Conservation (phyloP, 1,140 invertebrate genomes). For the Plodia interpunctella region DNA sequence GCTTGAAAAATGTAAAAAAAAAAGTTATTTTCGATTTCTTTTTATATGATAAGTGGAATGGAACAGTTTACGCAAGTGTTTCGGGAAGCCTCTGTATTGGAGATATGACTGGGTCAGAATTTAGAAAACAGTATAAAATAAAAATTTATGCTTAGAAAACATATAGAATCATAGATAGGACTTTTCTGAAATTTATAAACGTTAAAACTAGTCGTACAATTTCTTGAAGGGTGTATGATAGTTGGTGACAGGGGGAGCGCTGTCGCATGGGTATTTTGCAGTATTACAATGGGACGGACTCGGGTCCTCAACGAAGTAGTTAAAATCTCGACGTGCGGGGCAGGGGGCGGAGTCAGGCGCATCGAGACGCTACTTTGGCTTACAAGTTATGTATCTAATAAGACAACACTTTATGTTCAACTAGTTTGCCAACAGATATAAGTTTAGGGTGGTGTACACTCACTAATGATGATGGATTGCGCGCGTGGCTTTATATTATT, state of each 20-base stretch:
- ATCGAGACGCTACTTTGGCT: not conserved
- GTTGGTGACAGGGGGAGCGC: constrained; percentile 12
- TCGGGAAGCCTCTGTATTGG: not conserved
- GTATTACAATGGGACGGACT: constrained; percentile 40
- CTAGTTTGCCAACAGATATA: constrained; percentile 10
- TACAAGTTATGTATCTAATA: not conserved
- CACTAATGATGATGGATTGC: not conserved
- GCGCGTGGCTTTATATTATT: not conserved
- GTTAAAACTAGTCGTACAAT: constrained; percentile 63
- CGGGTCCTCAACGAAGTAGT: constrained; percentile 9
- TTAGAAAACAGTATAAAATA: constrained; percentile 21
- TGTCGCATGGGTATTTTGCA: constrained; percentile 36
- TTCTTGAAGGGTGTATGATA: constrained; percentile 24
- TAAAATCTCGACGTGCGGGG: not conserved
- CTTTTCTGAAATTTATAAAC: constrained; percentile 74
- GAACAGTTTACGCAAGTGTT: constrained; percentile 1
- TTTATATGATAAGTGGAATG: constrained; percentile 12
- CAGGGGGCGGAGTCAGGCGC: not conserved
- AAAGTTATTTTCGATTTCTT: not conserved
- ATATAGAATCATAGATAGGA: constrained; percentile 58
- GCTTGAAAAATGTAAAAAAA: constrained; percentile 7
- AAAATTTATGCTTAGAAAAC: constrained; percentile 22
- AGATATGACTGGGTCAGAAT: constrained; percentile 21
- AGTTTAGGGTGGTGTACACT: not conserved
- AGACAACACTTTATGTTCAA: constrained; percentile 1